Percentiles rank a stretch among this genome's conserved stretches.
These are phyloP conservation scores for Steinernema hermaphroditum DNA, from an alignment of 2,888 invertebrate species.

Conservation along the genomic window DNA sequence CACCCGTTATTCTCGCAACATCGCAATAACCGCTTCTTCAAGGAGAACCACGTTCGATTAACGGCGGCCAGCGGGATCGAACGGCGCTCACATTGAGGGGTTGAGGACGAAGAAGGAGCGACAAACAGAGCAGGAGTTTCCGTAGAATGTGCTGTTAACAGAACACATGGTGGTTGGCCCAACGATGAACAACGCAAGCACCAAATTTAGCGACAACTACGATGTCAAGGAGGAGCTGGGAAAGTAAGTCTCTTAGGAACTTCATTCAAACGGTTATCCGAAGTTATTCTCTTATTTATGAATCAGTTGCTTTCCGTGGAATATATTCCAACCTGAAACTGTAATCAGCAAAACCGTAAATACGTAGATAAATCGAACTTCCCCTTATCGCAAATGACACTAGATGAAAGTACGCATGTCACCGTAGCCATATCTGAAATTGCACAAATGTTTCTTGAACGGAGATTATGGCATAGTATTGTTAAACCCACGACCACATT, in stretches of 20 bases:
- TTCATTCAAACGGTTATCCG: background rate
- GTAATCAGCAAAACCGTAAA: too few species aligned
- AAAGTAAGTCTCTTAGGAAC: slow-evolving; percentile 77
- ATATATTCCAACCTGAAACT: too few species aligned
- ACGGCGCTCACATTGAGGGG: background rate
- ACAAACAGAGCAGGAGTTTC: background rate
- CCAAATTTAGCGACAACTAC: slow-evolving; percentile 98
- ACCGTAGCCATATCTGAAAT: too few species aligned
- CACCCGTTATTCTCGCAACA: slow-evolving; percentile 13
- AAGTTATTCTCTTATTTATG: background rate
- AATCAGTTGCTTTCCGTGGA: too few species aligned
- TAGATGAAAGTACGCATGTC: too few species aligned
- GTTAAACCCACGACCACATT: too few species aligned
- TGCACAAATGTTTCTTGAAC: too few species aligned
- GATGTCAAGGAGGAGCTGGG: slow-evolving; percentile 99
- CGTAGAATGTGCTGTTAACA: slow-evolving; percentile 16
- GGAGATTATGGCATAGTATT: too few species aligned
- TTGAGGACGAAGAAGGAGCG: background rate
- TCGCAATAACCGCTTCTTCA: background rate
- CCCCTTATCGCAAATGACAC: too few species aligned
- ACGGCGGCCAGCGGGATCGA: too few species aligned
- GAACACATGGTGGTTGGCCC: slow-evolving; percentile 38
- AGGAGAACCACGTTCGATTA: too few species aligned
- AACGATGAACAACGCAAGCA: slow-evolving; percentile 74
- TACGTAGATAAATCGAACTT: too few species aligned